Conservation (phyloP, 2,113 vertebrate genomes). For the Calypte anna region DNA sequence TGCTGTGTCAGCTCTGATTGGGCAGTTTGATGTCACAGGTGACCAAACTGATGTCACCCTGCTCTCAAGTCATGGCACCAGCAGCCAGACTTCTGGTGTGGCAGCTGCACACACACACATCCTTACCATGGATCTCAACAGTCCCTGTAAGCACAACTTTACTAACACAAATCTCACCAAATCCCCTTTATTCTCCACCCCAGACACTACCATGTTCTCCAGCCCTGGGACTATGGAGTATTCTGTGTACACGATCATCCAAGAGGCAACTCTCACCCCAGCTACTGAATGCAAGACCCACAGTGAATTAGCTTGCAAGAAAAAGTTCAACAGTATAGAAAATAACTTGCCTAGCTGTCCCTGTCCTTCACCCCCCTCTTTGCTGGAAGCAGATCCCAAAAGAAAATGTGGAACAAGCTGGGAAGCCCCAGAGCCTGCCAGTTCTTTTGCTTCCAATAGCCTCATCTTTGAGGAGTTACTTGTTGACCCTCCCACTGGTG, state of each 20-base stretch:
- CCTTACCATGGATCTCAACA: background rate
- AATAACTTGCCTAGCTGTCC: slow-evolving; percentile 23
- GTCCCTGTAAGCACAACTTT: slow-evolving; percentile 1
- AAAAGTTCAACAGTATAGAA: slow-evolving; percentile 26
- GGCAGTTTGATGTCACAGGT: slow-evolving; percentile 80
- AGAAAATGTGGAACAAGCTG: slow-evolving; percentile 14
- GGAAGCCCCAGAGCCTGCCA: background rate
- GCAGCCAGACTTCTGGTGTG: background rate
- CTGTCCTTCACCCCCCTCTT: slow-evolving; percentile 55
- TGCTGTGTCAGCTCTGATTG: slow-evolving; percentile 87
- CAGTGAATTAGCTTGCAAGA: slow-evolving; percentile 35
- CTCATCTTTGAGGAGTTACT: background rate
- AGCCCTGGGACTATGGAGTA: slow-evolving; percentile 82
- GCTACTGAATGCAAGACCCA: slow-evolving; percentile 66
- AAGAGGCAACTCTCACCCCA: slow-evolving; percentile 78
- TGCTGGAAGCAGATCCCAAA: slow-evolving; percentile 28
- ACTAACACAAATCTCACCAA: background rate
- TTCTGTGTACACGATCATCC: slow-evolving; percentile 76
- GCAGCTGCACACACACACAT: background rate
- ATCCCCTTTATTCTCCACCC: slow-evolving; percentile 46
- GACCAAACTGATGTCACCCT: slow-evolving; percentile 59
- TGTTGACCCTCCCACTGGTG: slow-evolving; percentile 53
- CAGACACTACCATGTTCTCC: slow-evolving; percentile 39
- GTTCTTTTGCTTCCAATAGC: slow-evolving; percentile 25
- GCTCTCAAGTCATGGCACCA: background rate